These are phyloP conservation scores for Cheilosia vulpina DNA, from an alignment of 2,888 invertebrate genomes.

Conservation along the genomic window DNA sequence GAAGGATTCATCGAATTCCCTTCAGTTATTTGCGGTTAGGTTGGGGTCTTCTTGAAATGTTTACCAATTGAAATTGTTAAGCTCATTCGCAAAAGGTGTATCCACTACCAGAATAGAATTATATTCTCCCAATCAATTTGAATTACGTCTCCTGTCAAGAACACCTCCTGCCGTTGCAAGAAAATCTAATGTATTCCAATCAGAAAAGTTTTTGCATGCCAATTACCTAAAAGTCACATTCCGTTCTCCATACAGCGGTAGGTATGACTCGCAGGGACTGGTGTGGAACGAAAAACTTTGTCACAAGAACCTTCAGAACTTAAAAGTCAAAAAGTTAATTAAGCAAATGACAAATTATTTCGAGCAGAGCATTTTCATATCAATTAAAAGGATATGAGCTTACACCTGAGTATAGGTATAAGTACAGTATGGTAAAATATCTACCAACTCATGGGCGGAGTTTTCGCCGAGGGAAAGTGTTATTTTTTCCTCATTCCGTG, in stretches of 20 bases:
- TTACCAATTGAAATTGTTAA: too few species aligned
- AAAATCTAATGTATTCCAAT: slow-evolving; percentile 18
- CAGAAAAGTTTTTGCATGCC: slow-evolving; percentile 11
- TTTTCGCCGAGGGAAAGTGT: background rate
- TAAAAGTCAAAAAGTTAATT: slow-evolving; percentile 41
- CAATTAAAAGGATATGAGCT: slow-evolving; percentile 23
- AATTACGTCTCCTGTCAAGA: background rate
- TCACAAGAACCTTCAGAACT: slow-evolving; percentile 16
- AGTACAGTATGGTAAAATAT: background rate
- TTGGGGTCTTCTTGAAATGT: background rate
- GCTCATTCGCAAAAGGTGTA: too few species aligned
- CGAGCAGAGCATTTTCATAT: slow-evolving; percentile 25
- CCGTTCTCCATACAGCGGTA: background rate
- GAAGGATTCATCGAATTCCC: slow-evolving; percentile 5
- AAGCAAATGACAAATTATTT: slow-evolving; percentile 44
- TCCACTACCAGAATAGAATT: background rate
- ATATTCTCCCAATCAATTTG: background rate
- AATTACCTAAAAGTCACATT: slow-evolving; percentile 27
- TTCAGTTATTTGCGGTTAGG: background rate
- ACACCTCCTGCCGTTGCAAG: background rate
- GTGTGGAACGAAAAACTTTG: background rate
- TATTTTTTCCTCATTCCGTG: background rate
- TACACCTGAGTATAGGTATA: background rate
- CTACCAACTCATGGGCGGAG: background rate
- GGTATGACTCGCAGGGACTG: background rate